Evolutionary conservation across 2,113 vertebrate genomes (phyloP).

Genomic region (Sarotherodon lohbergeri): DNA sequence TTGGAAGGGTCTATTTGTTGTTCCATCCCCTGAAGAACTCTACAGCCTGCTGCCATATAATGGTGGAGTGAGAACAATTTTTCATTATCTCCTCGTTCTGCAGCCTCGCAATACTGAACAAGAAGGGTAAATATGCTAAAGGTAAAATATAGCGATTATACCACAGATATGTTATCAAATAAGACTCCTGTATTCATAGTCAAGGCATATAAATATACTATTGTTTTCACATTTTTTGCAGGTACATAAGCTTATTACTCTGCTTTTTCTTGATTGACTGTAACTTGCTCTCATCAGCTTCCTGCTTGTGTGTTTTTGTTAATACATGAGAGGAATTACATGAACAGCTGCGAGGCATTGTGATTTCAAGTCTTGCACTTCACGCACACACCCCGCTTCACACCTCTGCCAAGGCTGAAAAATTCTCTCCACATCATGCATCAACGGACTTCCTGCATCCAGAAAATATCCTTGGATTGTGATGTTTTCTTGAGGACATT

Average conservation of each 20-base stretch:
- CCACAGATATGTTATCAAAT: background rate
- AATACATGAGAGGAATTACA: background rate
- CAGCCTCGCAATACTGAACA: background rate
- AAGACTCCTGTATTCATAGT: background rate
- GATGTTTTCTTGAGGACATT: background rate
- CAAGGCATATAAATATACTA: background rate
- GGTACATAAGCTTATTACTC: background rate
- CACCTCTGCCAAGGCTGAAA: background rate
- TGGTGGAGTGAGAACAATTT: background rate
- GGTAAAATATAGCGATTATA: background rate
- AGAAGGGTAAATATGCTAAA: background rate
- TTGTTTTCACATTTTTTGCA: background rate
- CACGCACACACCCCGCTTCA: background rate
- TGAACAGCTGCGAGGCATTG: background rate
- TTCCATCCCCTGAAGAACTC: conserved; percentile 7
- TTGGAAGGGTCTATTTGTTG: conserved; percentile 26
- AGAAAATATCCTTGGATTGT: background rate
- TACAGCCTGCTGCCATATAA: background rate
- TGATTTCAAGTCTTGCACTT: background rate
- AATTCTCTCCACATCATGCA: background rate
- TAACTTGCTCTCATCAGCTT: background rate
- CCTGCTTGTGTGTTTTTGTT: background rate
- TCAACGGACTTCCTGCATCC: background rate
- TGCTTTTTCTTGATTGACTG: background rate
- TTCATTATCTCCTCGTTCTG: background rate